phyloP scores from a whole-genome alignment of 2,888 invertebrate genomes.

The Osedax frankpressi region DNA sequence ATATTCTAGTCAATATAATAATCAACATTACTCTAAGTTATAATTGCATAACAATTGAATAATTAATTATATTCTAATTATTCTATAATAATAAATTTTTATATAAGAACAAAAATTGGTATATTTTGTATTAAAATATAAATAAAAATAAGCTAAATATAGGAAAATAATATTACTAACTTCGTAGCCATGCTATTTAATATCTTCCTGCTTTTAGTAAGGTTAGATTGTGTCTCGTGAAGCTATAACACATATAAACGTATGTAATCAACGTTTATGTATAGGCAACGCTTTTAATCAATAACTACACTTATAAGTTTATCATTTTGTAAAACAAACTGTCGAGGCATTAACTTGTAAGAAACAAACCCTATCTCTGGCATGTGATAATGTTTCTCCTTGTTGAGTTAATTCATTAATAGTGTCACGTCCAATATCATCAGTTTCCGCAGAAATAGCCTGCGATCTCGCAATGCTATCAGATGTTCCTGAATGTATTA shows the following conservation, averaged over 20 bases:
- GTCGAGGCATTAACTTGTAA: too few species aligned
- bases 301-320: too few species aligned
- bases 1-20: too few species aligned
- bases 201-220: constrained; percentile 56
- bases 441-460: constrained; percentile 65
- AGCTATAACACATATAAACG: constrained; percentile 41
- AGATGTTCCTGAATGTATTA: neutral
- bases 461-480: constrained; percentile 54
- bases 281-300: too few species aligned
- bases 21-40: too few species aligned
- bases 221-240: constrained; percentile 59
- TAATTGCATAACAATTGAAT: too few species aligned
- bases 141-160: too few species aligned
- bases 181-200: constrained; percentile 56
- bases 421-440: constrained; percentile 64
- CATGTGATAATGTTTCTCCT: constrained; percentile 59
- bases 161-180: constrained; percentile 28
- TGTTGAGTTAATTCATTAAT: constrained; percentile 64
- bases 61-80: too few species aligned
- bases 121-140: too few species aligned
- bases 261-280: neutral
- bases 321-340: too few species aligned
- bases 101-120: too few species aligned
- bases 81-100: too few species aligned
- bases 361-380: constrained; percentile 50